phyloP scores from a whole-genome alignment of 1,140 invertebrate species.

The Bombus superbus region DNA sequence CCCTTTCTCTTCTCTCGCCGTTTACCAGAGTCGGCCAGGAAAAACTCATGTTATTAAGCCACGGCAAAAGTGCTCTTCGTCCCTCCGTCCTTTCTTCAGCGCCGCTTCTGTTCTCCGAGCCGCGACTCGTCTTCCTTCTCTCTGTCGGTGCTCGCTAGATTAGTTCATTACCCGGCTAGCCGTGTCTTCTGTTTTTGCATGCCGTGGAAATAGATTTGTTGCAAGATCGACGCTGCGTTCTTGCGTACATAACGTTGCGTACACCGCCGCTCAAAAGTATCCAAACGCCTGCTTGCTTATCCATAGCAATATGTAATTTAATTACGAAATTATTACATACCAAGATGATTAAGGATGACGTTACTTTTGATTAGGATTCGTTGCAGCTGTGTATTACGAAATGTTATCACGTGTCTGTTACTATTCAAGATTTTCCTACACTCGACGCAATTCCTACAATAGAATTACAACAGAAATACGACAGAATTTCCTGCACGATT shows the following conservation, averaged over 20 bases:
- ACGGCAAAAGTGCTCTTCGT: slow-evolving; percentile 65
- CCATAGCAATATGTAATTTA: not conserved
- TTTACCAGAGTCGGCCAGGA: slow-evolving; percentile 61
- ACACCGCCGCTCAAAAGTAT: not conserved
- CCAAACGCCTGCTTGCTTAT: not conserved
- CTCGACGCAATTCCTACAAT: no score
- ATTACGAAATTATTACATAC: not conserved
- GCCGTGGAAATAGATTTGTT: slow-evolving; percentile 76
- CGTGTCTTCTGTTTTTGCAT: slow-evolving; percentile 74
- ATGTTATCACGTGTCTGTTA: not conserved
- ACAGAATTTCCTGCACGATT: no score
- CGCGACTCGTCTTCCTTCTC: slow-evolving; percentile 33
- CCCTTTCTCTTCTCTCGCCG: slow-evolving; percentile 11
- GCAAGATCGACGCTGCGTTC: slow-evolving; percentile 71
- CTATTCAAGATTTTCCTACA: no score
- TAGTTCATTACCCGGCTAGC: slow-evolving; percentile 74
- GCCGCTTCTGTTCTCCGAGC: not conserved
- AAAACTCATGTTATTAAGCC: slow-evolving; percentile 76
- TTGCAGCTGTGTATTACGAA: not conserved
- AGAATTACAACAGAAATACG: no score
- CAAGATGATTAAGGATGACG: not conserved
- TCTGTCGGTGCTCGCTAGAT: slow-evolving; percentile 65
- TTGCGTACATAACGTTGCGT: slow-evolving; percentile 47
- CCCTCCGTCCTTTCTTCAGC: slow-evolving; percentile 46
- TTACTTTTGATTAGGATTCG: not conserved